Evolutionary conservation across 2,113 vertebrate genomes (phyloP).

Genomic region (Propithecus coquereli): DNA sequence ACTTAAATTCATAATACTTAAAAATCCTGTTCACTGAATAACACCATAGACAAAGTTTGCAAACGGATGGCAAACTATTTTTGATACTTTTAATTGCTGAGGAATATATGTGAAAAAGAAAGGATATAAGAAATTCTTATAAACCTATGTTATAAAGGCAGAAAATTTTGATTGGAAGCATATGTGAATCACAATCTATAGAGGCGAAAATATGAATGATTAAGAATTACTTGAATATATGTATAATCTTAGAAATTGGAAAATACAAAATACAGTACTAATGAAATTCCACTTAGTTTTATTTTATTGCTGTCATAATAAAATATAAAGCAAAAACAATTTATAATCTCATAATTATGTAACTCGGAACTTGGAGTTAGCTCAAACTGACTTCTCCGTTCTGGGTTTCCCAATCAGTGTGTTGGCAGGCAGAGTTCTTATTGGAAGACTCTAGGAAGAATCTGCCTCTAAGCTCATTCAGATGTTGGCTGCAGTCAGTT

Average conservation of each 20-base stretch:
- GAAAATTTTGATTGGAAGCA: not conserved
- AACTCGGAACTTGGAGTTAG: not conserved
- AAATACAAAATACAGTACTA: not conserved
- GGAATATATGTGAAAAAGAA: not conserved
- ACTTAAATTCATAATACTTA: not conserved
- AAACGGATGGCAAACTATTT: not conserved
- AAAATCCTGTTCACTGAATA: not conserved
- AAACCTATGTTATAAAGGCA: not conserved
- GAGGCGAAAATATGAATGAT: not conserved
- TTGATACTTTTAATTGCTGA: not conserved
- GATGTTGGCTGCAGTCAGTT: not conserved
- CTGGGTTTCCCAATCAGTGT: not conserved
- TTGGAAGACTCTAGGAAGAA: not conserved
- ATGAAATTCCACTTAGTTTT: not conserved
- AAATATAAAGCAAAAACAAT: not conserved
- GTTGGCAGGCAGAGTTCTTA: not conserved
- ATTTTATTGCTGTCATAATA: not conserved
- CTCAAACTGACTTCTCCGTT: not conserved
- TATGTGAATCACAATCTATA: not conserved
- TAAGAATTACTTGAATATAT: not conserved
- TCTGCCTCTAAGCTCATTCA: not conserved
- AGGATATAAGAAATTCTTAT: not conserved
- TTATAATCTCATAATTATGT: not conserved
- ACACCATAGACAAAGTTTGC: not conserved
- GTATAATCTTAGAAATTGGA: not conserved